These are phyloP conservation scores for Delichon dasypus DNA, from an alignment of 2,797 vertebrate species.

Conservation along the genomic window DNA sequence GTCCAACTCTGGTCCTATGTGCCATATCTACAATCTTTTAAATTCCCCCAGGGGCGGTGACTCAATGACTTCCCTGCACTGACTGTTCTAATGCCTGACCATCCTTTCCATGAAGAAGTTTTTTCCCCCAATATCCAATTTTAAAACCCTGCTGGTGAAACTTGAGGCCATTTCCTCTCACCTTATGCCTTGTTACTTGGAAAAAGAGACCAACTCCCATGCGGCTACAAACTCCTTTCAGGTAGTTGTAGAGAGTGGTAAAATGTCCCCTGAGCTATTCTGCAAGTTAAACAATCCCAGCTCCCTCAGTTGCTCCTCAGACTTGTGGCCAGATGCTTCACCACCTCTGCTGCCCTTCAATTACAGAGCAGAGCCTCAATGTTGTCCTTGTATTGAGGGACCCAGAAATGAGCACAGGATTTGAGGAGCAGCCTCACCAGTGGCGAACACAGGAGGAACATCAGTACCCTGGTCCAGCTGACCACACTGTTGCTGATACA, in stretches of 20 bases:
- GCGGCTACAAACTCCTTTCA: neutral
- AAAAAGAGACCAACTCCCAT: neutral
- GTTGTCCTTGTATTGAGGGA: neutral
- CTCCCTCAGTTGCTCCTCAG: neutral
- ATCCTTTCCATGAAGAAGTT: neutral
- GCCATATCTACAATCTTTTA: neutral
- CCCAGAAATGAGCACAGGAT: neutral
- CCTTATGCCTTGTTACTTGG: neutral
- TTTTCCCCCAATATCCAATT: neutral
- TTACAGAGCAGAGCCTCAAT: neutral
- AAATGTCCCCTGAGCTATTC: neutral
- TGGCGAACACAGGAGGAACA: accelerated
- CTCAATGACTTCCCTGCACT: neutral
- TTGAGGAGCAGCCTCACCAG: neutral
- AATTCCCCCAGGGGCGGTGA: neutral
- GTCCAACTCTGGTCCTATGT: neutral
- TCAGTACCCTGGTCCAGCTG: neutral
- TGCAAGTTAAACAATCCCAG: neutral
- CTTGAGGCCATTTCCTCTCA: neutral
- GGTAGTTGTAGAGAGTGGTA: neutral
- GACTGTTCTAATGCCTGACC: neutral
- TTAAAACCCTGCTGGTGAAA: neutral
- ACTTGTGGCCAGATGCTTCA: neutral
- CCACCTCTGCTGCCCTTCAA: no score
- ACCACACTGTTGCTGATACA: neutral